A percentile compares a stretch with the other conserved stretches of the same genome.
Evolutionary conservation across 2,888 invertebrate species (phyloP).

Genomic region (Lordiphosa fenestrarum): DNA sequence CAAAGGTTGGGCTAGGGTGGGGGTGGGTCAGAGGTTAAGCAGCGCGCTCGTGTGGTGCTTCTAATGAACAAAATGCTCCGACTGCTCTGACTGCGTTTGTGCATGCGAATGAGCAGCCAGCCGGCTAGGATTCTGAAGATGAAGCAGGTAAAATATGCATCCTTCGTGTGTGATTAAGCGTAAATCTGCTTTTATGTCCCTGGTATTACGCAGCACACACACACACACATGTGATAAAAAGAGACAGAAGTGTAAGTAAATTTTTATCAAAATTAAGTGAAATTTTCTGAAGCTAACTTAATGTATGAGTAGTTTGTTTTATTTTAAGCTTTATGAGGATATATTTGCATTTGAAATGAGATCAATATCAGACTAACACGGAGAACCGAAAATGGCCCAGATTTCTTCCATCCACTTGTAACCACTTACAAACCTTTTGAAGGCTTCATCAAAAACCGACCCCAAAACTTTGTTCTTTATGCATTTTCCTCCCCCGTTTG

Average conservation of each 20-base stretch:
- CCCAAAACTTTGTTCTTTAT: background rate
- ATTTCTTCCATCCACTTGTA: no score
- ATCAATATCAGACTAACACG: background rate
- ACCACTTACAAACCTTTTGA: no score
- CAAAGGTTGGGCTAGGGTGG: background rate
- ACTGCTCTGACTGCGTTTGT: conserved; percentile 21
- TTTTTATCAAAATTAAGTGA: conserved; percentile 36
- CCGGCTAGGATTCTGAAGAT: conserved; percentile 18
- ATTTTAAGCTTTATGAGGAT: background rate
- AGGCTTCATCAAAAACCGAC: no score
- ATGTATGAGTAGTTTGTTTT: conserved; percentile 11
- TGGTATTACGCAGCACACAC: conserved; percentile 29
- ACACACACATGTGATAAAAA: background rate
- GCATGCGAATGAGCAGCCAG: conserved; percentile 42
- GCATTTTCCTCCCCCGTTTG: background rate
- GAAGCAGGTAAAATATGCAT: conserved; percentile 57
- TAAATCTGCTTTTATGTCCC: conserved; percentile 56
- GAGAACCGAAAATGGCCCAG: no score
- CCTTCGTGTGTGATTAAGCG: conserved; percentile 68
- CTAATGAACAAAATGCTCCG: conserved; percentile 62
- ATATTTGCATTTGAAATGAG: background rate
- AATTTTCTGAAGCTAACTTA: conserved; percentile 26
- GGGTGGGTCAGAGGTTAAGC: conserved; percentile 42
- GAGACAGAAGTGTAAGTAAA: conserved; percentile 8
- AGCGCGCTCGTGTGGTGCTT: conserved; percentile 40